A percentile compares a stretch with the other conserved stretches of the same genome.
These are phyloP conservation scores for Dolichomitus sp. DNA, from an alignment of 2,888 invertebrate species.

Conservation along the genomic window DNA sequence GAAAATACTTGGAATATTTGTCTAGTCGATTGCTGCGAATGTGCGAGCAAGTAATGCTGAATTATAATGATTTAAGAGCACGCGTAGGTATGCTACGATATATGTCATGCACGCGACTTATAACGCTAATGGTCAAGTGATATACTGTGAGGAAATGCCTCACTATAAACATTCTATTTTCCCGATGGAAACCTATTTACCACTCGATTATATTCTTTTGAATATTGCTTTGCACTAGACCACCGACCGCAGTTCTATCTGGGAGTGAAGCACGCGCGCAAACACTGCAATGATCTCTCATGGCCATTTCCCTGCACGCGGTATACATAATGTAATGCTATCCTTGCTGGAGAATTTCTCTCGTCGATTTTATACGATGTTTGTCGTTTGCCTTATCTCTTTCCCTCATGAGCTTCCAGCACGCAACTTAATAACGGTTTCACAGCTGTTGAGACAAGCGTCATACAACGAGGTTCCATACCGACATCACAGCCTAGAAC, in stretches of 20 bases:
- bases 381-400: conserved; percentile 53
- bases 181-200: conserved; percentile 37
- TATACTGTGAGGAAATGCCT: conserved; percentile 43
- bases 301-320: conserved; percentile 40
- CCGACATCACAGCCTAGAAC: background rate
- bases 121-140: conserved; percentile 12
- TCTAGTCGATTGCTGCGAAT: background rate
- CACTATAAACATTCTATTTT: conserved; percentile 36
- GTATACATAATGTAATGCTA: conserved; percentile 28
- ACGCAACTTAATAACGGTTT: conserved; percentile 59
- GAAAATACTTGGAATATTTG: no score
- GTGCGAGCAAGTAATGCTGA: background rate
- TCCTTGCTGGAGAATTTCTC: conserved; percentile 46
- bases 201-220: conserved; percentile 47
- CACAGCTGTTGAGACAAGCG: conserved; percentile 46
- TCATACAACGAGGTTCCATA: conserved; percentile 5
- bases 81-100: conserved; percentile 18
- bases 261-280: conserved; percentile 14
- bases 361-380: conserved; percentile 49
- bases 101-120: conserved; percentile 21
- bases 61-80: conserved; percentile 5
- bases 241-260: background rate
- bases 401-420: conserved; percentile 40
- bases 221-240: conserved; percentile 21
- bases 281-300: conserved; percentile 2